Conservation (phyloP, 2,888 invertebrate species). For the Drosophila yooni region DNA sequence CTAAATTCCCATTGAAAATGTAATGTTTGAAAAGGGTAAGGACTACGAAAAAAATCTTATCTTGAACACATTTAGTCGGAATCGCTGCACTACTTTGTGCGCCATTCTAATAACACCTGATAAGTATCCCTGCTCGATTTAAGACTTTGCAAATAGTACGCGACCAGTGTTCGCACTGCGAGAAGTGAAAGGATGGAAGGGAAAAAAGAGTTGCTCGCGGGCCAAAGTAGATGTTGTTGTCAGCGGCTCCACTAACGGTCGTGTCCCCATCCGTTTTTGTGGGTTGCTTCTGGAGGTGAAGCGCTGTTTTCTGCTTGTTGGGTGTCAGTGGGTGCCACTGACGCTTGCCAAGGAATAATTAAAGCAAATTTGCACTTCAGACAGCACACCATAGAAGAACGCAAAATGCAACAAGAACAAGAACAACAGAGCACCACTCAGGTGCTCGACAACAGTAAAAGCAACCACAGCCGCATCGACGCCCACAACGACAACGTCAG, state of each 20-base stretch:
- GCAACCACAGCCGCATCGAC: constrained; percentile 40
- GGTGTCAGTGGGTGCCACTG: constrained; percentile 46
- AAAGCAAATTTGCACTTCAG: constrained; percentile 84
- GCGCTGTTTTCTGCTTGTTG: constrained; percentile 13
- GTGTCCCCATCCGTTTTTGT: constrained; percentile 18
- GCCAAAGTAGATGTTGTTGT: constrained; percentile 70
- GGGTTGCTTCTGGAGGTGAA: constrained; percentile 5
- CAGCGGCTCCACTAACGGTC: constrained; percentile 36
- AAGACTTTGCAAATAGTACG: background rate
- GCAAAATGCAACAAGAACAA: constrained; percentile 64
- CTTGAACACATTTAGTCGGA: constrained; percentile 29
- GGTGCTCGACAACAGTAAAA: constrained; percentile 49
- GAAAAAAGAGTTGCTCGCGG: constrained; percentile 41
- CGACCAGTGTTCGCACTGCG: background rate
- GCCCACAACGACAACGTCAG: constrained; percentile 26
- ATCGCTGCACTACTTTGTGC: constrained; percentile 10
- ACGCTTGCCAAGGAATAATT: constrained; percentile 79
- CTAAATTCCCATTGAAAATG: background rate
- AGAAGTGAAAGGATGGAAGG: constrained; percentile 27
- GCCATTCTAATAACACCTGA: constrained; percentile 4
- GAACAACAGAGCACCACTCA: constrained; percentile 38
- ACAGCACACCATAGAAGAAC: constrained; percentile 72
- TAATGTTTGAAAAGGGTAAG: background rate
- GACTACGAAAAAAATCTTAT: constrained; percentile 12
- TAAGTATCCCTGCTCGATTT: constrained; percentile 14